Evolutionary conservation across 2,113 vertebrate species (phyloP).

Genomic region (Rhynchomys soricoides): DNA sequence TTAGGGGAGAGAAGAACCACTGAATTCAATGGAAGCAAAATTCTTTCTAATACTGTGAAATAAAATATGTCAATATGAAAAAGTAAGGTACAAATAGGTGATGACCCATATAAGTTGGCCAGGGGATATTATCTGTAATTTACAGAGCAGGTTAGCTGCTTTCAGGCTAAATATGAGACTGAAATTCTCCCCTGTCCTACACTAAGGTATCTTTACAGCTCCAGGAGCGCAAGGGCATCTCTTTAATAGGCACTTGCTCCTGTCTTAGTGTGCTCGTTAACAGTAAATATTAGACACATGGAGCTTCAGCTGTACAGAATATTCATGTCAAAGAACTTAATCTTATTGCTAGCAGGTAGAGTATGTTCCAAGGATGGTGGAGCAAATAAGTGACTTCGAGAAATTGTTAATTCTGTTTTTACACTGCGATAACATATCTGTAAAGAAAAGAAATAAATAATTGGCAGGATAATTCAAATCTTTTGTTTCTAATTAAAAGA

Average conservation of each 20-base stretch:
- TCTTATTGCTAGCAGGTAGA: neutral
- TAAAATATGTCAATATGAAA: neutral
- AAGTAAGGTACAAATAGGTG: neutral
- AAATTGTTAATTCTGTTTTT: neutral
- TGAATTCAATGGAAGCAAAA: neutral
- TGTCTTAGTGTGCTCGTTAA: neutral
- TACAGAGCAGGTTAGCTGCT: neutral
- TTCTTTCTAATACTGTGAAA: neutral
- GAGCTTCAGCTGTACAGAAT: neutral
- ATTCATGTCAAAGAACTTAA: neutral
- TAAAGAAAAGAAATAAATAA: neutral
- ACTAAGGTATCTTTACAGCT: neutral
- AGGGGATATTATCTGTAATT: neutral
- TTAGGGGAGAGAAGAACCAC: neutral
- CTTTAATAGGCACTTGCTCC: neutral
- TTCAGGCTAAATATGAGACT: neutral
- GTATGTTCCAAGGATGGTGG: neutral
- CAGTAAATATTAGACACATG: neutral
- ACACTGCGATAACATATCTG: neutral
- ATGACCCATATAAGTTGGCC: neutral
- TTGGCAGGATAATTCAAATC: neutral
- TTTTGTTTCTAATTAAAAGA: slow-evolving; percentile 1
- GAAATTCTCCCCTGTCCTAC: neutral
- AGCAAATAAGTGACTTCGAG: neutral
- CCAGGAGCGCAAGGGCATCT: neutral